Conservation (phyloP, 2,113 vertebrate genomes). For the Channa maculata region DNA sequence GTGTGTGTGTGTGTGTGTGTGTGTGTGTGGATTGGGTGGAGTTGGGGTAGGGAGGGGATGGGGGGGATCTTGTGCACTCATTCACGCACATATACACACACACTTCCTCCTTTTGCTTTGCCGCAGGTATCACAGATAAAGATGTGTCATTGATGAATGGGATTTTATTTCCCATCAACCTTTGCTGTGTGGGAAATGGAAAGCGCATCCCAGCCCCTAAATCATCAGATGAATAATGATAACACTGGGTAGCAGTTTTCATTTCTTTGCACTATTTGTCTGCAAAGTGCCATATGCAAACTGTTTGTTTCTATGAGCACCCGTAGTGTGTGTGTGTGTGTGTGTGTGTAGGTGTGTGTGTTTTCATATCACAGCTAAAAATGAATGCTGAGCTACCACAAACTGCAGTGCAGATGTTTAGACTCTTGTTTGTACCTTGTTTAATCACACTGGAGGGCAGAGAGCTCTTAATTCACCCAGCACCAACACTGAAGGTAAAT, state of each 20-base stretch:
- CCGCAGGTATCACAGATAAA: conserved; percentile 80
- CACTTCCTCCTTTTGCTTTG: conserved; percentile 48
- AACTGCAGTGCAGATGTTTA: conserved; percentile 20
- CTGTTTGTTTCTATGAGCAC: conserved; percentile 50
- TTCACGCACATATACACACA: conserved; percentile 39
- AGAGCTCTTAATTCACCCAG: background rate
- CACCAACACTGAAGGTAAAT: background rate
- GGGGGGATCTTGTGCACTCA: background rate
- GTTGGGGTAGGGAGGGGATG: background rate
- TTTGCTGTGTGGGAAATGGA: conserved; percentile 75
- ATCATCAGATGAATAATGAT: conserved; percentile 81
- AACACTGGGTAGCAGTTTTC: conserved; percentile 57
- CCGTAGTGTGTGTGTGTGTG: background rate
- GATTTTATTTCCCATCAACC: conserved; percentile 84
- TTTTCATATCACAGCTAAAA: background rate
- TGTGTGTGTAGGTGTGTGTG: conserved; percentile 14
- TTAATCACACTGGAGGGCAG: conserved; percentile 19
- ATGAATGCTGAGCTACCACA: conserved; percentile 9
- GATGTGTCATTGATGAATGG: conserved; percentile 83
- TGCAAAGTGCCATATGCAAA: conserved; percentile 53
- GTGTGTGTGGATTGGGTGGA: too few relatives aligned
- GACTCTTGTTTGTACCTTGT: conserved; percentile 19
- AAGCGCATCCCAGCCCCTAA: conserved; percentile 71
- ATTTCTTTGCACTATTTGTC: conserved; percentile 59
- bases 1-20: conserved; percentile 25